Percentiles rank a stretch among this genome's conserved stretches.
Evolutionary conservation across 2,797 vertebrate species (phyloP).

Genomic region (Gymnothorax javanicus): DNA sequence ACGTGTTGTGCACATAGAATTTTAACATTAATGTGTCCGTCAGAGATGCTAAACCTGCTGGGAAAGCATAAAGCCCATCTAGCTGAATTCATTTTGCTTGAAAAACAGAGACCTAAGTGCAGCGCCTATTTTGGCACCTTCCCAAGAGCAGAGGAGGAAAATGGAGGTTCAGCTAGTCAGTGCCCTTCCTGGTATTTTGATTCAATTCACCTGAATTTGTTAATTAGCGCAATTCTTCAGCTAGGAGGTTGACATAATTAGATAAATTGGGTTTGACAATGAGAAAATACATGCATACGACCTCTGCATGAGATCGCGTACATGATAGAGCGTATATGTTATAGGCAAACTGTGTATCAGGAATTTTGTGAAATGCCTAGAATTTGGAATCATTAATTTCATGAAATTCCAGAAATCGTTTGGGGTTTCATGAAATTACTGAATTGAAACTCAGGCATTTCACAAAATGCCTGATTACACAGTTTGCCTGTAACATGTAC

Average conservation of each 20-base stretch:
- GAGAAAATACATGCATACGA: neutral
- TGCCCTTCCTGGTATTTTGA: neutral
- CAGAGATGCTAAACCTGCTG: neutral
- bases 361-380: too few relatives aligned
- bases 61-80: neutral
- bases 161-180: neutral
- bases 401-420: too few relatives aligned
- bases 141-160: neutral
- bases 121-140: neutral
- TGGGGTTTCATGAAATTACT: too few relatives aligned
- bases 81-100: neutral
- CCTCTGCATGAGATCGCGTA: neutral
- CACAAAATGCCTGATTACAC: too few relatives aligned
- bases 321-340: neutral
- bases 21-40: conserved; percentile 1
- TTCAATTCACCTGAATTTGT: neutral
- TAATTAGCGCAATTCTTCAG: neutral
- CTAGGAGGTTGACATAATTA: neutral
- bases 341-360: too few relatives aligned
- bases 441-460: too few relatives aligned
- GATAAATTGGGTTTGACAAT: neutral
- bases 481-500: too few relatives aligned
- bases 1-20: neutral
- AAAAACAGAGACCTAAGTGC: neutral
- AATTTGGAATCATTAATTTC: too few relatives aligned